A percentile compares a stretch with the other conserved stretches of the same genome.
Conservation (phyloP, 92 coral and sea anemone species). For the Zoanthus gigantus region DNA sequence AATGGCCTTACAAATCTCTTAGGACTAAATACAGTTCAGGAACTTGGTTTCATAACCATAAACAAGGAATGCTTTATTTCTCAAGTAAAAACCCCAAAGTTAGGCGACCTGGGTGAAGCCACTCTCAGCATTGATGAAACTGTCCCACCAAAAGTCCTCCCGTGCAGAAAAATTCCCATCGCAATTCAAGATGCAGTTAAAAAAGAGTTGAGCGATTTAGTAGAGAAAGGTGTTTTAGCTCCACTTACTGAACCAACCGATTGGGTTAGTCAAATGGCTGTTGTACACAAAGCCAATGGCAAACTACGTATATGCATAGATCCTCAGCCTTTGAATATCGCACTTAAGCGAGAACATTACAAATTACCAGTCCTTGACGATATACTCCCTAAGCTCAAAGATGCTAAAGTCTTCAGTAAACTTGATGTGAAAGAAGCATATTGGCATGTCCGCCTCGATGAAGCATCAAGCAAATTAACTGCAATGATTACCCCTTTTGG, state of each 20-base stretch:
- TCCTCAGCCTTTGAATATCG: conserved; percentile 65
- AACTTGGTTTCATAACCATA: conserved; percentile 11
- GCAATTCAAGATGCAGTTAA: neutral
- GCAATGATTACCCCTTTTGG: conserved; percentile 49
- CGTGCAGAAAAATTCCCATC: neutral
- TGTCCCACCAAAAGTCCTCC: neutral
- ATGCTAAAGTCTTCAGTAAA: conserved; percentile 54
- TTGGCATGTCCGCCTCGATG: conserved; percentile 39
- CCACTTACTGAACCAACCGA: neutral
- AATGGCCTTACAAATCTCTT: conserved; percentile 38
- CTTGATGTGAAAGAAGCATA: conserved; percentile 40
- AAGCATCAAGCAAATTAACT: conserved; percentile 25
- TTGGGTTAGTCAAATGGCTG: conserved; percentile 43
- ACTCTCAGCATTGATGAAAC: neutral
- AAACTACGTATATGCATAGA: conserved; percentile 60
- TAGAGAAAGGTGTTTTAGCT: conserved; percentile 46
- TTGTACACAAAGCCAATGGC: conserved; percentile 14
- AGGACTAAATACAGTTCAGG: conserved; percentile 17
- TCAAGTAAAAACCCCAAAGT: conserved; percentile 1
- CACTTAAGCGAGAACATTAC: conserved; percentile 55
- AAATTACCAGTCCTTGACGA: conserved; percentile 38
- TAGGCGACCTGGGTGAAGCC: neutral
- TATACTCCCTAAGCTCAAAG: conserved; percentile 46
- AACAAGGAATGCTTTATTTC: neutral
- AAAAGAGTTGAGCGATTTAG: conserved; percentile 24